Percentiles rank a stretch among this genome's conserved stretches.
These are phyloP conservation scores for Rhegmatorhina hoffmannsi DNA, from an alignment of 2,113 vertebrate genomes.

Conservation along the genomic window DNA sequence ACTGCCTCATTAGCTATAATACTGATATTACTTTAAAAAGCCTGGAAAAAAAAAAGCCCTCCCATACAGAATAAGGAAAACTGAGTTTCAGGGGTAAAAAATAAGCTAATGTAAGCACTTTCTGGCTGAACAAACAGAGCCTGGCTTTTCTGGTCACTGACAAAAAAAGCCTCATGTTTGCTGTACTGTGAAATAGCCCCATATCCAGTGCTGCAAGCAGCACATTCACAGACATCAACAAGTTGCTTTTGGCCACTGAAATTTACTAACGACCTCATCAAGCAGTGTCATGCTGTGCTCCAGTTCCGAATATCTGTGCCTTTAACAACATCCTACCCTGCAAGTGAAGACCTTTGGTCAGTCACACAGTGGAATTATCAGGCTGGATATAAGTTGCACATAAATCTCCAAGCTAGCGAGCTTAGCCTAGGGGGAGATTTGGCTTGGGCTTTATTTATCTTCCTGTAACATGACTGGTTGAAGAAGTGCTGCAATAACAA, in stretches of 20 bases:
- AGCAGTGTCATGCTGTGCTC: conserved; percentile 3
- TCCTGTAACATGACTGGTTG: conserved; percentile 35
- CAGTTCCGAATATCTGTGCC: background rate
- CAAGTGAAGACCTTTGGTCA: conserved; percentile 32
- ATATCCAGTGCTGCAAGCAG: background rate
- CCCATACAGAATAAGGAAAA: conserved; percentile 53
- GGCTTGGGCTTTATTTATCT: conserved; percentile 46
- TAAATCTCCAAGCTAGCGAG: conserved; percentile 25
- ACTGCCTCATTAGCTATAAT: conserved; percentile 79
- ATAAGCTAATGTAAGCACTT: conserved; percentile 69
- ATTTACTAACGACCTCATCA: conserved; percentile 22
- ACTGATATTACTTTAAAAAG: conserved; percentile 77
- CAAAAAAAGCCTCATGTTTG: conserved; percentile 25
- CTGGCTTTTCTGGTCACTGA: conserved; percentile 44
- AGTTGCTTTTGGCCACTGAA: conserved; percentile 43
- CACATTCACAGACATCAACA: background rate
- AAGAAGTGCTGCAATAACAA: conserved; percentile 50
- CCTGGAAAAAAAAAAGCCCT: conserved; percentile 48
- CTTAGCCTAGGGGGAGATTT: background rate
- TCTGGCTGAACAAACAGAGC: conserved; percentile 59
- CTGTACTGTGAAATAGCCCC: conserved; percentile 20
- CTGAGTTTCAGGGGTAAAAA: conserved; percentile 48
- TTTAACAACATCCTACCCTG: conserved; percentile 47
- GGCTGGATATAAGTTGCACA: conserved; percentile 13
- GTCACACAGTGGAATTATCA: background rate